Conservation (phyloP, 2,797 vertebrate species). For the Zalophus californianus region DNA sequence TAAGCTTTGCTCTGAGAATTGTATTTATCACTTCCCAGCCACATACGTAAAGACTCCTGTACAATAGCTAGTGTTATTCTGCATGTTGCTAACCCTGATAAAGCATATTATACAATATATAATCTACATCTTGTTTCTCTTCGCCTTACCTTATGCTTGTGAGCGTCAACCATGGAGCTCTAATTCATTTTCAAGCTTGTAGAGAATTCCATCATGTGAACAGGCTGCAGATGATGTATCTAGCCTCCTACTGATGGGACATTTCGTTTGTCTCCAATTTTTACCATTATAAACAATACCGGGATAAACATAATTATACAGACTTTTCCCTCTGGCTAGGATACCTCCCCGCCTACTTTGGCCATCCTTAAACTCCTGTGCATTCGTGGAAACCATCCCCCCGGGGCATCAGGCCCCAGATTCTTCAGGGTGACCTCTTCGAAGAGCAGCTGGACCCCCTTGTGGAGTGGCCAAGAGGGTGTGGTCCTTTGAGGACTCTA, state of each 20-base stretch:
- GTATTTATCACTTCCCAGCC: neutral
- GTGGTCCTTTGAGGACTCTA: neutral
- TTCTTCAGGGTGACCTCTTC: neutral
- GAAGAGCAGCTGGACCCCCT: neutral
- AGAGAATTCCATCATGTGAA: neutral
- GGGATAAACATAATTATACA: neutral
- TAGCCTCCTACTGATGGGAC: neutral
- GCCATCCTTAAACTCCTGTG: neutral
- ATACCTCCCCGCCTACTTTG: neutral
- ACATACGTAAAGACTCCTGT: too few species aligned
- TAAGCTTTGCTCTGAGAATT: neutral
- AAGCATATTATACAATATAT: neutral
- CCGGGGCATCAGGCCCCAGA: neutral
- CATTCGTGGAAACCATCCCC: neutral
- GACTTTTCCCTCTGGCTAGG: neutral
- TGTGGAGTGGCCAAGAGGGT: neutral
- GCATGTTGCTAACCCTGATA: neutral
- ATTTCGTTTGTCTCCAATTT: neutral
- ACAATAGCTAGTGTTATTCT: neutral
- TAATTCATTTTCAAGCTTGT: neutral
- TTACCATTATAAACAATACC: neutral
- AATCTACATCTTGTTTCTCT: neutral
- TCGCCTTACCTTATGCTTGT: neutral
- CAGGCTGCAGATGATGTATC: neutral
- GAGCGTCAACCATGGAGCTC: neutral